Evolutionary conservation across 2,797 vertebrate species (phyloP).

Genomic region (Eutrigla gurnardus): DNA sequence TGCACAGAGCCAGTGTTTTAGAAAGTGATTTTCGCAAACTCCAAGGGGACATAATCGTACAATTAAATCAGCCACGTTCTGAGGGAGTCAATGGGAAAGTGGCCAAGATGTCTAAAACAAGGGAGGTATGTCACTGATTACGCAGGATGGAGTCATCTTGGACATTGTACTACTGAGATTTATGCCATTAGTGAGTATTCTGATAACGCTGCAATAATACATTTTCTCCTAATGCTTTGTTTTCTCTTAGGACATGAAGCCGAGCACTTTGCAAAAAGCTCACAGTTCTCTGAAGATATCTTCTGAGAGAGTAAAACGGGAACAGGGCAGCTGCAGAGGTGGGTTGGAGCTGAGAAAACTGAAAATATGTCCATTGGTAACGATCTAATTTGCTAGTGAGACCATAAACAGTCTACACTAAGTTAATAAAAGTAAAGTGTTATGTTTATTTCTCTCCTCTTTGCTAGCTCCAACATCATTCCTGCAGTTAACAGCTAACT

Average conservation of each 20-base stretch:
- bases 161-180: conserved; percentile 75
- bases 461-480: conserved; percentile 73
- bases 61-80: conserved; percentile 76
- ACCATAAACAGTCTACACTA: conserved; percentile 51
- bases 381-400: conserved; percentile 65
- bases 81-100: conserved; percentile 71
- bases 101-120: conserved; percentile 73
- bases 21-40: conserved; percentile 74
- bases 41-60: conserved; percentile 72
- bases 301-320: conserved; percentile 70
- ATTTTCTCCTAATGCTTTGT: conserved; percentile 70
- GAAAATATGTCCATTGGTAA: conserved; percentile 63
- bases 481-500: conserved; percentile 76
- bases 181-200: conserved; percentile 69
- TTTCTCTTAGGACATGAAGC: conserved; percentile 75
- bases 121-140: conserved; percentile 81
- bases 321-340: conserved; percentile 70
- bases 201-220: conserved; percentile 70
- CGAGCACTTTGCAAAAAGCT: conserved; percentile 68
- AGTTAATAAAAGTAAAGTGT: conserved; percentile 63
- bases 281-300: conserved; percentile 64
- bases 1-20: conserved; percentile 74
- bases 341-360: conserved; percentile 58
- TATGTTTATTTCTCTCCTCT: conserved; percentile 59
- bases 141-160: conserved; percentile 77